Evolutionary conservation across 2,797 vertebrate genomes (phyloP).

Genomic region (Gambelia wislizenii): DNA sequence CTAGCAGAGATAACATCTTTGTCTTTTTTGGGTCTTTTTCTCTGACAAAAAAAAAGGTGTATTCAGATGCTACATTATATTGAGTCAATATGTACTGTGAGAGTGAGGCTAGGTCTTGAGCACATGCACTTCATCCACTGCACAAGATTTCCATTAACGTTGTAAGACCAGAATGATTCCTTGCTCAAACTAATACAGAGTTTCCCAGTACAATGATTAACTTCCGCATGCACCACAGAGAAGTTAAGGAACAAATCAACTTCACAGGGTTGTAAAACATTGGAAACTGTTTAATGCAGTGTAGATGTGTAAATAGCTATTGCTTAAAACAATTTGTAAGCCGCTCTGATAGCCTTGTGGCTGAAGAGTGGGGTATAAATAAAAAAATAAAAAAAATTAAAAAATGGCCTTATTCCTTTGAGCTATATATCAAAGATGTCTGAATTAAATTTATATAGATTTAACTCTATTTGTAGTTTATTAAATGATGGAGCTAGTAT

Average conservation of each 20-base stretch:
- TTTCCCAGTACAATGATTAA: background rate
- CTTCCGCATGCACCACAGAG: background rate
- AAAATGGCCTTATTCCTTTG: background rate
- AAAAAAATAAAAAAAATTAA: too few relatives aligned
- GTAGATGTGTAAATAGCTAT: too few relatives aligned
- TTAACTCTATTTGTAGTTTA: background rate
- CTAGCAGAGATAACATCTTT: background rate
- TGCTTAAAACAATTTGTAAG: too few relatives aligned
- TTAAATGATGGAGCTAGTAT: background rate
- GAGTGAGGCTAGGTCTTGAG: background rate
- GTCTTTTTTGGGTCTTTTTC: too few relatives aligned
- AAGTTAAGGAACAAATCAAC: background rate
- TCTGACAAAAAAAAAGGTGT: background rate
- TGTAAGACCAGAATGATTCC: background rate
- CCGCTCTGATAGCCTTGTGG: too few relatives aligned
- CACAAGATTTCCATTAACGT: background rate
- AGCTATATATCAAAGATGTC: background rate
- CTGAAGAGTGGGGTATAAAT: too few relatives aligned
- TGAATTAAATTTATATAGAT: background rate
- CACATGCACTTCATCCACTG: background rate
- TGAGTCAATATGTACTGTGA: background rate
- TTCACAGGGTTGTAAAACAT: background rate
- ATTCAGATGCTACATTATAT: background rate
- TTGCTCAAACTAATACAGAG: background rate
- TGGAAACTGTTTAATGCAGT: too few relatives aligned